These are phyloP conservation scores for Lydus trimaculatus DNA, from an alignment of 2,888 invertebrate genomes.

Conservation along the genomic window DNA sequence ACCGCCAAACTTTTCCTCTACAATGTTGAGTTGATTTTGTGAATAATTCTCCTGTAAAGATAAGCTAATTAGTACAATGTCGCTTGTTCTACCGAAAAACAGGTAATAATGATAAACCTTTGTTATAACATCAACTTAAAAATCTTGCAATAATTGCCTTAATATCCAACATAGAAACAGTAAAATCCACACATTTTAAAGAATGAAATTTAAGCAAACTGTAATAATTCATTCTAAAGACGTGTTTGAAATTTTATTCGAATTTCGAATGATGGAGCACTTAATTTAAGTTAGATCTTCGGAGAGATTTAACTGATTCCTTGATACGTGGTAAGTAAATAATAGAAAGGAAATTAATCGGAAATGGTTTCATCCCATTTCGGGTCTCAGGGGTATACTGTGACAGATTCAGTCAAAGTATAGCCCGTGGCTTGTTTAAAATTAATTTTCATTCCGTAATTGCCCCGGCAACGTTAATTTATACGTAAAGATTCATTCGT, in stretches of 20 bases:
- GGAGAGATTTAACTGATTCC: background rate
- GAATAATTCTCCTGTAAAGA: conserved; percentile 28
- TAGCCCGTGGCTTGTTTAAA: conserved; percentile 37
- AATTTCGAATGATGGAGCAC: background rate
- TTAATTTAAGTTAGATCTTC: background rate
- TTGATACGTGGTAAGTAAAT: conserved; percentile 34
- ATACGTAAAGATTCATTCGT: conserved; percentile 1
- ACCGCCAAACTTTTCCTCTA: conserved; percentile 8
- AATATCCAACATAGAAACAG: background rate
- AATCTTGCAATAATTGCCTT: background rate
- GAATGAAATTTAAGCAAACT: background rate
- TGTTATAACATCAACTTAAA: conserved; percentile 16
- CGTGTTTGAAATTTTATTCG: background rate
- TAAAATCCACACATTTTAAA: background rate
- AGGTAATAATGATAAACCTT: conserved; percentile 26
- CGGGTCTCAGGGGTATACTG: background rate
- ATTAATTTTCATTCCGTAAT: conserved; percentile 40
- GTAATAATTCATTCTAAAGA: background rate
- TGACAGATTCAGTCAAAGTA: conserved; percentile 33
- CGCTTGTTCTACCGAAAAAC: conserved; percentile 24
- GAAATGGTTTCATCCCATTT: conserved; percentile 38
- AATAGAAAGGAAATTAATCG: conserved; percentile 44
- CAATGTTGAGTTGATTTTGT: conserved; percentile 13
- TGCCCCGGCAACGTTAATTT: conserved; percentile 17
- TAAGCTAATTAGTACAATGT: conserved; percentile 19